Base-by-base conservation (phyloP, 2,113 vertebrate species). In the Dasyurus viverrinus region DNA sequence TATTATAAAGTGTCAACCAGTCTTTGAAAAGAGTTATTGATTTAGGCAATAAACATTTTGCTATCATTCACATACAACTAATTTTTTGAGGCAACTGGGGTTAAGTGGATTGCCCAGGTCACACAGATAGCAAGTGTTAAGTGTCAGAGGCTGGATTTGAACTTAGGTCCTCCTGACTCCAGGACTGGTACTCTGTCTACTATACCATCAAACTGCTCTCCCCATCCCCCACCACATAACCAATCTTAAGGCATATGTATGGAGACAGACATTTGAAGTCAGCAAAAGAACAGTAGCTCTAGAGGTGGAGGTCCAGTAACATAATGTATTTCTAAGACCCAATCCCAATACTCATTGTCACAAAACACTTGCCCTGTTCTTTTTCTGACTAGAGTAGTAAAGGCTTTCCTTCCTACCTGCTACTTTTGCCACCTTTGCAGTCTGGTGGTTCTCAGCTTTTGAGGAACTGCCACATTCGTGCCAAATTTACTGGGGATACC, bases 21-120 rank as follows among this genome's bases (percentile, higher is more conserved):
- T 76, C 53, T 92, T 52, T 52, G 50, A 53, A 95, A 93, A 91
- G 46, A 2, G 14, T 55, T 91, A 47, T 26, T 84, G 57, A 9
- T 89, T 94, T 94, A 42, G 55, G 84, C 89, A 93, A 12, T 90
- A 60, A 27, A 94, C 16, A 8, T 89, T 95, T 90, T 89, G 11
- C 52, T 90, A 48, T 19, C 76, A n/a, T 89, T 95, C 48, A 23
- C 10, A n/a, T 42, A 36, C 47, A 96, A 91, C 24, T 24, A 42
- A 84, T 91, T 22, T 91, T 89, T 52, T 52, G 50, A 52, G 50
- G 50, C 50, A 52, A 10, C 50, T 52, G 50, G 50, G 8, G 50
- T 52, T 52, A 52, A 52, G 50, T 52, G 50, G 9, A 9, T 52
- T 52, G 50, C 50, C 50, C 50, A 52, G 10, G 50, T 52, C 50